Percentiles rank a stretch among this genome's conserved stretches.
Conservation (phyloP, 1,140 invertebrate genomes). For the Aporrectodea caliginosa region DNA sequence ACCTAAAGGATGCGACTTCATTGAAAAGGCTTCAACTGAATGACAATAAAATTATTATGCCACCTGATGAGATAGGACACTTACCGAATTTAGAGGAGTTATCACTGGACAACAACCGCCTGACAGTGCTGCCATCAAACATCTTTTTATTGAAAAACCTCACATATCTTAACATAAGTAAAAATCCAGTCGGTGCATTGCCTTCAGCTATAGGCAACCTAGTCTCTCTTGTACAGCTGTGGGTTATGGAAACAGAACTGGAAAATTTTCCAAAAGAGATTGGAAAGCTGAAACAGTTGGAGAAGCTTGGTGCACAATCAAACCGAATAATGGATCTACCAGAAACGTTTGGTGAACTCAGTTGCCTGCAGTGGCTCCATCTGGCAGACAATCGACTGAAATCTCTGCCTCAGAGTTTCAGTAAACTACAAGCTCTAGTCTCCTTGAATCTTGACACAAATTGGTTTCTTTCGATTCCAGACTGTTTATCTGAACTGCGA, state of each 20-base stretch:
- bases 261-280: slow-evolving; percentile 43
- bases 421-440: slow-evolving; percentile 38
- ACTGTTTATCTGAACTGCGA: slow-evolving; percentile 39
- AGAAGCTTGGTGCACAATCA: slow-evolving; percentile 43
- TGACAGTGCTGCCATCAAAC: slow-evolving; percentile 46
- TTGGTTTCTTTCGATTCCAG: slow-evolving; percentile 40
- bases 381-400: slow-evolving; percentile 46
- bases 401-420: slow-evolving; percentile 40
- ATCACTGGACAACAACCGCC: slow-evolving; percentile 47
- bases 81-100: slow-evolving; percentile 44
- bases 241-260: slow-evolving; percentile 45
- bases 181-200: slow-evolving; percentile 44
- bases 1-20: not conserved
- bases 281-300: slow-evolving; percentile 40
- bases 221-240: slow-evolving; percentile 40
- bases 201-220: slow-evolving; percentile 43
- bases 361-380: slow-evolving; percentile 44
- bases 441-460: slow-evolving; percentile 49
- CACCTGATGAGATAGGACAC: slow-evolving; percentile 43
- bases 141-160: slow-evolving; percentile 42
- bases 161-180: slow-evolving; percentile 44
- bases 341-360: slow-evolving; percentile 38
- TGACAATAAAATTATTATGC: slow-evolving; percentile 48
- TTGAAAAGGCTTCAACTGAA: slow-evolving; percentile 38
- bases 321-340: slow-evolving; percentile 43